Conservation (phyloP, 2,888 invertebrate genomes). For the Drosophila affinis region DNA sequence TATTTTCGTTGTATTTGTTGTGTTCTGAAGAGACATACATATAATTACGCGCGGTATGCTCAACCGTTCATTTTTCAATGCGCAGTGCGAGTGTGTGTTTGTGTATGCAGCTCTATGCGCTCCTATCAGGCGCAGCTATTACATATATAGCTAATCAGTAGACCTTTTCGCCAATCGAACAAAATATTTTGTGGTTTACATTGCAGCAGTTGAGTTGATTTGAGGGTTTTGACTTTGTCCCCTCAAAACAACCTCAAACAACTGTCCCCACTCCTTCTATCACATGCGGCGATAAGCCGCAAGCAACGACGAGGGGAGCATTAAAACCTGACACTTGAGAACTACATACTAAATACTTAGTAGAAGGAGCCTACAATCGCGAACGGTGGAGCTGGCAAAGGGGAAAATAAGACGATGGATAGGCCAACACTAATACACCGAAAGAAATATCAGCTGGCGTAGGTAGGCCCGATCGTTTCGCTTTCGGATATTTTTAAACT, state of each 20-base stretch:
- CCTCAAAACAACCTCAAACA: conserved; percentile 1
- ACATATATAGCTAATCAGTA: conserved; percentile 52
- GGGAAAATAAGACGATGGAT: conserved; percentile 27
- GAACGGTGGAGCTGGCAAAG: conserved; percentile 37
- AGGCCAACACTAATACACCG: conserved; percentile 30
- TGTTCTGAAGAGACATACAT: conserved; percentile 19
- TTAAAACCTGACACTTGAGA: conserved; percentile 36
- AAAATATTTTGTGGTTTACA: conserved; percentile 61
- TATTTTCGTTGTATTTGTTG: not conserved
- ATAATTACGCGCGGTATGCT: conserved; percentile 44
- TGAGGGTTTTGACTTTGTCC: conserved; percentile 13
- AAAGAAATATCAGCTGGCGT: conserved; percentile 38
- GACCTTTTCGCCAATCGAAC: conserved; percentile 61
- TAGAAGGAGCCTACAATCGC: conserved; percentile 18
- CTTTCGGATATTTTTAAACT: not conserved
- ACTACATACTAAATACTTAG: conserved; percentile 34
- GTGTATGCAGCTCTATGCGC: conserved; percentile 14
- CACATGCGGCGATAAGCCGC: conserved; percentile 55
- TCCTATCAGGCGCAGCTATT: conserved; percentile 30
- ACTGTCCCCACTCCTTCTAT: not conserved
- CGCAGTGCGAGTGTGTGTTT: conserved; percentile 5
- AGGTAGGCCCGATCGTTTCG: not conserved
- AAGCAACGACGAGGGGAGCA: conserved; percentile 17
- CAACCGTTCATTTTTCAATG: conserved; percentile 36
- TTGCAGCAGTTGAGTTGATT: conserved; percentile 36